Base-by-base conservation (phyloP, 92 coral and sea anemone species). In the Plumapathes pennacea region DNA sequence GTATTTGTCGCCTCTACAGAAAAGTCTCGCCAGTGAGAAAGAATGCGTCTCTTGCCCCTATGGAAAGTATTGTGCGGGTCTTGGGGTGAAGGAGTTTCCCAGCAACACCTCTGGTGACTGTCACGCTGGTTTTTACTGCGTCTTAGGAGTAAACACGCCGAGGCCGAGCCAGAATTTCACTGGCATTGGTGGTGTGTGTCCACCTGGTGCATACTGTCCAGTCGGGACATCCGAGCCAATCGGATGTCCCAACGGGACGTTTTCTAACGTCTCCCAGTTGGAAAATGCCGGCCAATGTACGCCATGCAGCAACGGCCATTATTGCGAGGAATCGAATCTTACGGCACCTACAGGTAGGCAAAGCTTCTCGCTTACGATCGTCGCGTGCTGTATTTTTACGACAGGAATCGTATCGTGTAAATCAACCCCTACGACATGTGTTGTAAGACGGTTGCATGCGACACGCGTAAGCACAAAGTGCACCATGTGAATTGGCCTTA, bases 141-240 rank as follows among this genome's bases (percentile, higher is more conserved):
- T 67, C 25, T 39, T 37, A 26, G 99, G 99, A 38, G 80, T 88
- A 30, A 75, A 94, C 70, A 84, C 89, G 1, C 94, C 83, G 18
- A 71, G 94, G 11, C 99, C 99, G 25, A 89, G 86, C 38, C 49
- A 48, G 30, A 90, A 86, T 46, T 94, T 80, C 48, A 88, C 81
- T 13, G 99, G 99, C 37, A 43, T 73, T 24, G 99, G 99, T 31
- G 99, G 99, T 50, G 76, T 88, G 42, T 94, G 99, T 39, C 89
- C 99, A 1, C 74, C 57, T 25, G 99, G 99, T 13, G 76, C 86
- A 18, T 94, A 84, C 62, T 94, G 99, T 30, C 86, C 85, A 1
- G 52, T n/a, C 6, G 96, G 78, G 25, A 80, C 96, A 24, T 58
- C 56, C 8, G 95, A 88, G 40, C 99, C 99, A 22, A 54, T 72